These are phyloP conservation scores for Amphipyra berbera DNA, from an alignment of 2,888 invertebrate species.

Conservation along the genomic window DNA sequence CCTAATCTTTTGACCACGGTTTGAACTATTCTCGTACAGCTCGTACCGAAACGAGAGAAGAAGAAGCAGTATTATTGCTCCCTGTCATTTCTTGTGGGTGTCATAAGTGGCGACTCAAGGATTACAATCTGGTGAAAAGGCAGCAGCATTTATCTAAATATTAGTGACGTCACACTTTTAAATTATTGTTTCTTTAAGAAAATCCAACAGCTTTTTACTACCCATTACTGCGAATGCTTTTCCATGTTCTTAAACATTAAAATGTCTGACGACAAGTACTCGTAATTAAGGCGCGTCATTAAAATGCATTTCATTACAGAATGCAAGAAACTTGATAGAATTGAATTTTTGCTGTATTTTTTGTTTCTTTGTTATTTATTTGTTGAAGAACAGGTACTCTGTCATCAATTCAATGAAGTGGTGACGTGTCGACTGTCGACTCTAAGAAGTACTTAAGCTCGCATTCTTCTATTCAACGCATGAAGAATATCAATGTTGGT, in stretches of 20 bases:
- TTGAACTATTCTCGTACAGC: too few relatives aligned
- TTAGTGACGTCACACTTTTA: neutral
- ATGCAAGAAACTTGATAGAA: constrained; percentile 9
- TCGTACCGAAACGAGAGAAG: too few relatives aligned
- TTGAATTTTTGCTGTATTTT: constrained; percentile 17
- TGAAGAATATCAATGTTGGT: too few relatives aligned
- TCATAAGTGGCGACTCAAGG: neutral
- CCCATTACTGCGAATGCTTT: constrained; percentile 30
- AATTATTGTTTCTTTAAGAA: neutral
- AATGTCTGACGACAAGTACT: constrained; percentile 27
- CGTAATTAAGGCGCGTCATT: constrained; percentile 41
- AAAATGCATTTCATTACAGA: constrained; percentile 42
- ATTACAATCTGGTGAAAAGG: neutral
- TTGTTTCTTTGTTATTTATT: neutral
- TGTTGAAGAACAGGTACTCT: constrained; percentile 6
- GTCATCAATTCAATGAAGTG: constrained; percentile 3
- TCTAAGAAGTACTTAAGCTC: too few relatives aligned
- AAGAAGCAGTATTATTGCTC: too few relatives aligned
- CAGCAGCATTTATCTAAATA: neutral
- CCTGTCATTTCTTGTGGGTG: too few relatives aligned
- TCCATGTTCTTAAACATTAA: constrained; percentile 29
- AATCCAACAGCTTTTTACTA: constrained; percentile 2
- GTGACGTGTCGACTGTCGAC: neutral
- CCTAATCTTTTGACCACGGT: too few relatives aligned
- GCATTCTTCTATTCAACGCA: too few relatives aligned